Evolutionary conservation across 2,113 vertebrate species (phyloP), one percentile per base, ranked within the genome.

Genomic region (Hippolais icterina): DNA sequence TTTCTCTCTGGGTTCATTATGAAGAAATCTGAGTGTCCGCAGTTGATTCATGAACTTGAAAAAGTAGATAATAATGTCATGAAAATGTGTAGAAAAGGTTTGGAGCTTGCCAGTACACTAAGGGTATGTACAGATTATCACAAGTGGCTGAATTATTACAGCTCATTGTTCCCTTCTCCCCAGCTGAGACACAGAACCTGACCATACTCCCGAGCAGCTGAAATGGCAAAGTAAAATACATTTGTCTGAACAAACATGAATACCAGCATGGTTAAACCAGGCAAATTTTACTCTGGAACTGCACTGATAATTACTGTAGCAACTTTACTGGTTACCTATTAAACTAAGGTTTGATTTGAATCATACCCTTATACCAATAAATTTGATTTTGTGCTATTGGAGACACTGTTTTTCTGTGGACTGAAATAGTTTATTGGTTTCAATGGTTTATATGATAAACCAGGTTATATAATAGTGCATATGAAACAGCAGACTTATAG

Each of bases 271-370:
- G 75, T 52, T 79, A 46, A 83, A 64, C 20, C 47, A 71, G 80
- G 52, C 52, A 77, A 70, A 59, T 95, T 87, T 70, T 37, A 70
- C 64, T 46, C 50, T 87, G 76, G 16, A 84, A 63, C 68, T 50
- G 42, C 60, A 42, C 47, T 65, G 83, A 72, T 90, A 89, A 74
- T 59, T 77, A 74, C 87, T 63, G 81, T 37, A 59, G 83, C 65
- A 66, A 84, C 84, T 89, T 87, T 35, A 63, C 91, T 52, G 49
- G 92, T 93, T 91, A 96, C 69, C 69, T 63, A 92, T 93, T 90
- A 89, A 88, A 57, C 65, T 69, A 57, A 93, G 47, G 47, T 81
- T 93, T 89, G 60, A 71, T 52, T 93, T 78, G 81, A 94, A 88
- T 79, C 74, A 69, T 79, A 79, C 49, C 19, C 41, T 33, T 91